Conservation (phyloP, 2,113 vertebrate species). For the Acrocephalus arundinaceus region DNA sequence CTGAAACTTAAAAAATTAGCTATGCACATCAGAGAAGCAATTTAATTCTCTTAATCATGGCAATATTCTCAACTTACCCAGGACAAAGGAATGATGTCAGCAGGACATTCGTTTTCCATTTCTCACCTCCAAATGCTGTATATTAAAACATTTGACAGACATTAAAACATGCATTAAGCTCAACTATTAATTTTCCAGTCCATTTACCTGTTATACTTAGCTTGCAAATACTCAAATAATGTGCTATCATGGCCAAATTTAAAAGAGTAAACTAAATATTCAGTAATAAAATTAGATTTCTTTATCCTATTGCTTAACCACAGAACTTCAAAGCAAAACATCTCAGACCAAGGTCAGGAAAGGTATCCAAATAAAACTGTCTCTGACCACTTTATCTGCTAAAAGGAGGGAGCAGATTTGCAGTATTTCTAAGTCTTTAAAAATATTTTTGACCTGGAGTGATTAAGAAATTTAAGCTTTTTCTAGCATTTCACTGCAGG, state of each 20-base stretch:
- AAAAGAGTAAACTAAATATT: not conserved
- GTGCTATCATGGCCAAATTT: not conserved
- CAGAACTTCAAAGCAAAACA: not conserved
- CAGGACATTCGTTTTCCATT: conserved; percentile 98
- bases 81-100: conserved; percentile 96
- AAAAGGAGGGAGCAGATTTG: not conserved
- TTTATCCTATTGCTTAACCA: not conserved
- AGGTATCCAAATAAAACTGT: not conserved
- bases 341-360: not conserved
- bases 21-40: conserved; percentile 10
- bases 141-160: conserved; percentile 34
- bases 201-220: conserved; percentile 13
- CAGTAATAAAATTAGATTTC: not conserved
- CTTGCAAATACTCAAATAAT: not conserved
- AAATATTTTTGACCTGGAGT: not conserved
- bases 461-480: not conserved
- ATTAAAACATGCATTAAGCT: not conserved
- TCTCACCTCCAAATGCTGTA: conserved; percentile 96
- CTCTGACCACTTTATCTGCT: not conserved
- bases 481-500: not conserved
- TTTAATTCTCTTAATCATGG: conserved; percentile 25
- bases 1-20: not conserved
- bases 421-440: not conserved
- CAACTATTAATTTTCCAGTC: conserved; percentile 27
- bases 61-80: conserved; percentile 79